Base-by-base conservation (phyloP, 1,140 invertebrate genomes). In the Drosophila sproati region DNA sequence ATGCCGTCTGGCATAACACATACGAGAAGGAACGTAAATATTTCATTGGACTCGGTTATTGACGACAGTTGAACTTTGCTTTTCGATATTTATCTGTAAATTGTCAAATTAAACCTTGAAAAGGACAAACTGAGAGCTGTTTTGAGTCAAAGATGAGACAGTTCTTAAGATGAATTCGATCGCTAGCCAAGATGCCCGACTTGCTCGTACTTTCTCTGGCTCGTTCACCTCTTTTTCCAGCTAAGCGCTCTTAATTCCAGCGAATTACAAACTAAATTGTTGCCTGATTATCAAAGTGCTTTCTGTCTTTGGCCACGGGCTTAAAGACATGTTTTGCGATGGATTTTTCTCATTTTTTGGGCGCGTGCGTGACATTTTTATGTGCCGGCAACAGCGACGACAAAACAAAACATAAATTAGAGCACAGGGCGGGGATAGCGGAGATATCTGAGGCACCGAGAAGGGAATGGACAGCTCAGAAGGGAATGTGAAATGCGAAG, bases 361-460 rank as follows among this genome's bases (percentile, higher is more conserved):
- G 69, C 83, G 76, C 83, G 80, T 83, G 77, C 77, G 77, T 79
- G 74, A 79, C 74, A 77, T 77, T 79, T 77, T 73, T 47, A 70
- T 68, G 61, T 68, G 62, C 20, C 62, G 62, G 63, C 62, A 37
- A 67, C 47, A 69, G 64, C 73, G 79, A 80, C 60, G 79, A 73
- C 83, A 80, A 88, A 80, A 85, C 68, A 85, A 72, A 75, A 62
- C 73, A 88, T 88, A 89, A 88, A 88, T 89, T 81, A 86, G 77
- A 73, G 50, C 71, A 66, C 1, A 37, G 54, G 35, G 47, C 28
- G 32, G 54, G 4, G n/a, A n/a, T 1, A 29, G 50, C 10, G 12
- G 29, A 20, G 32, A 10, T 8, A 43, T 41, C 37, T 34, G 29
- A 61, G 63, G 76, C 32, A 68, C 63, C n/a, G n/a, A n/a, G n/a